phyloP scores from a whole-genome alignment of 2,797 vertebrate species.

The Triplophysa bombifrons region DNA sequence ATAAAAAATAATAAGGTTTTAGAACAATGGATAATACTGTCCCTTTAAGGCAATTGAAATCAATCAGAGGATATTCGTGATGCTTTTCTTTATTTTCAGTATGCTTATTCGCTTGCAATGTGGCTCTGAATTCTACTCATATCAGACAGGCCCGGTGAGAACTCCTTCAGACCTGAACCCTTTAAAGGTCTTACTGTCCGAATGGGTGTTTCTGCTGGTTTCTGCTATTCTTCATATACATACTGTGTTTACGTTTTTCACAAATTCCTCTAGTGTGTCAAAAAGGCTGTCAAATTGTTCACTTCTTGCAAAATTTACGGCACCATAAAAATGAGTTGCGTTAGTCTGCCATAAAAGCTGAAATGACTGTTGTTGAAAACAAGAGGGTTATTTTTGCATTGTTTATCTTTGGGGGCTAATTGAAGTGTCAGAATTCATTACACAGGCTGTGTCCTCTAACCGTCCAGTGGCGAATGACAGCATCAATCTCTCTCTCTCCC shows the following conservation, averaged over 20 bases:
- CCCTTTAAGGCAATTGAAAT: neutral
- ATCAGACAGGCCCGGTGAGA: slow-evolving; percentile 35
- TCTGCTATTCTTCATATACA: neutral
- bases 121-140: neutral
- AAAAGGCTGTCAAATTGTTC: neutral
- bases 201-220: neutral
- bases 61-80: neutral
- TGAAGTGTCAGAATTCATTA: slow-evolving; percentile 69
- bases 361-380: slow-evolving; percentile 38
- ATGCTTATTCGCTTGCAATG: neutral
- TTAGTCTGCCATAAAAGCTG: slow-evolving; percentile 30
- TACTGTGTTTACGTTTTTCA: neutral
- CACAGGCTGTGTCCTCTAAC: slow-evolving; percentile 57
- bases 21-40: slow-evolving; percentile 12
- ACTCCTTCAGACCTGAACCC: neutral
- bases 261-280: neutral
- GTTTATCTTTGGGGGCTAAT: slow-evolving; percentile 64
- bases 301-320: slow-evolving; percentile 5
- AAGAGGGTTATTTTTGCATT: slow-evolving; percentile 57
- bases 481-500: slow-evolving; percentile 54
- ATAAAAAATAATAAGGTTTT: slow-evolving; percentile 41
- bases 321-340: slow-evolving; percentile 6
- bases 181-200: neutral
- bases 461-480: slow-evolving; percentile 60
- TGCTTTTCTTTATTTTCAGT: neutral